Evolutionary conservation across 2,888 invertebrate genomes (phyloP).

Genomic region (Luperina nickerlii): DNA sequence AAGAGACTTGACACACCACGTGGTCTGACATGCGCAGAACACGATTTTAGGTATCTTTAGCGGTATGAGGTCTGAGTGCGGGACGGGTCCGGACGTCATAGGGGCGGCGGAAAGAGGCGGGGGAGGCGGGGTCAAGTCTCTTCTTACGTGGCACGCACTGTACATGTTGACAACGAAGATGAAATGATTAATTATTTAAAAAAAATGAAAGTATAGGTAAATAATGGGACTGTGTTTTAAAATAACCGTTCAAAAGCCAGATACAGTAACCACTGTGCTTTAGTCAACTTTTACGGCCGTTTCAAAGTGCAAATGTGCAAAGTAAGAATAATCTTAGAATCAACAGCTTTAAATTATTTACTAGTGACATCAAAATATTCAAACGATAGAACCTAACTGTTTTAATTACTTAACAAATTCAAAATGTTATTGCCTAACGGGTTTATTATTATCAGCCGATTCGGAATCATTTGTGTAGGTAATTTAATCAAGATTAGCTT

Average conservation of each 20-base stretch:
- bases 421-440: conserved; percentile 65
- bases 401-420: conserved; percentile 67
- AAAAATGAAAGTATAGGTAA: not conserved
- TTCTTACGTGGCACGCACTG: too few species aligned
- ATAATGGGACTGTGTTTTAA: not conserved
- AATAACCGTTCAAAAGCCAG: not conserved
- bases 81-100: too few species aligned
- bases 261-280: not conserved
- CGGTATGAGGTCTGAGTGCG: too few species aligned
- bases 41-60: too few species aligned
- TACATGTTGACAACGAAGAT: conserved; percentile 27
- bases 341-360: not conserved
- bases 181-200: conserved; percentile 7
- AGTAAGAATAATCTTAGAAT: not conserved
- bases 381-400: conserved; percentile 41
- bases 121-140: too few species aligned
- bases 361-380: conserved; percentile 38
- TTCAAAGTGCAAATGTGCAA: not conserved
- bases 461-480: conserved; percentile 62
- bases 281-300: not conserved
- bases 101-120: too few species aligned
- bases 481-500: conserved; percentile 60
- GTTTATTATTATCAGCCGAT: conserved; percentile 64
- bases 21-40: too few species aligned
- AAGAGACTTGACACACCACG: too few species aligned